Evolutionary conservation across 1,140 invertebrate genomes (phyloP), one percentile per base, ranked within the genome.

Genomic region (Lepidostoma basale): DNA sequence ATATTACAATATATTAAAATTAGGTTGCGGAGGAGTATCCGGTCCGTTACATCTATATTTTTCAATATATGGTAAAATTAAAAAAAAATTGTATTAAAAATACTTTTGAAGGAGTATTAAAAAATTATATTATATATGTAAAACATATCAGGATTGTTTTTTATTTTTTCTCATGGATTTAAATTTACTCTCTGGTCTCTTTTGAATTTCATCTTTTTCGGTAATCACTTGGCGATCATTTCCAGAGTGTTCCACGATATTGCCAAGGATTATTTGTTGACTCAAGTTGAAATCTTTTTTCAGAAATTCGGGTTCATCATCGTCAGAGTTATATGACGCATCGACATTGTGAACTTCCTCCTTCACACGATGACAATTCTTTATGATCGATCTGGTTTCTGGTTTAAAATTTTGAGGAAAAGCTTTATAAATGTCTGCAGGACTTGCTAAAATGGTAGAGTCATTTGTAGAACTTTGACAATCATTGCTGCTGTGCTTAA

Each of bases 381-480:
- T 82, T 26, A 82, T 74, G 65, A 82, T 82, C 8, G 81, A 78
- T 67, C 74, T 79, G n/a, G 76, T 75, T 72, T 75, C 74, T 67
- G 68, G 74, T 49, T 58, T 63, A 69, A 79, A 76, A n/a, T 74
- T 65, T 62, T 74, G 65, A 28, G 75, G 63, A 68, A 74, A 78
- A 18, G 74, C 75, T 69, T 75, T 66, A 73, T 82, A 81, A 56
- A 83, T 73, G 74, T 83, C 81, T 73, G 77, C 78, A 36, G 81
- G 81, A 69, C 77, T 81, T 47, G 44, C 62, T 33, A 83, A 77
- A 8, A 77, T 77, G 60, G 72, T 33, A 44, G 72, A 63, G 52
- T 77, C 62, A 70, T 77, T 80, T 36, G 73, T 70, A 64, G 73
- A 44, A 26, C 22, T 72, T 18, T 47, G 47, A n/a, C n/a, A n/a